Evolutionary conservation across 2,113 vertebrate genomes (phyloP), one percentile per base, ranked within the genome.

Genomic region (Isurus oxyrinchus): DNA sequence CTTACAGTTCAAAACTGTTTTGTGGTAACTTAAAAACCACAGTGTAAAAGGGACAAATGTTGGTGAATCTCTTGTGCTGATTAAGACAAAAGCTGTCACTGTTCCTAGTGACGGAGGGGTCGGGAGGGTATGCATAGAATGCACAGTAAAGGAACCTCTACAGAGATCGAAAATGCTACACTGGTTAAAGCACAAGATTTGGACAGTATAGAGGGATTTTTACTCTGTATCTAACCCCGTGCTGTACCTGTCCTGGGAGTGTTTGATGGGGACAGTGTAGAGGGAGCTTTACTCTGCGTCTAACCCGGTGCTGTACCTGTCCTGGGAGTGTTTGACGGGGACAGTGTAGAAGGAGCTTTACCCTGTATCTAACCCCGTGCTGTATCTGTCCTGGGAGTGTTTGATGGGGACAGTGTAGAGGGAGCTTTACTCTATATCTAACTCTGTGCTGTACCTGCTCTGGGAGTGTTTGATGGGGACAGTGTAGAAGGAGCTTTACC

Each of bases 391-490:
- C 40, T 84, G 81, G 81, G 81, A 84, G 81, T 84, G 81, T 84
- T 84, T 84, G 81, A 84, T 84, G 81, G 40, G 72, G 40, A 84
- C 81, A 84, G 81, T 49, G 16, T 84, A 49, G 81, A 49, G 40
- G 40, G 40, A 49, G 81, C 40, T 49, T 84, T 84, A 84, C 81
- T 84, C 81, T 84, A 40, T 84, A 49, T 84, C 81, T 84, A 84
- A 84, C 81, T 40, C 81, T 31, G 8, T n/a, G 72, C 10, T 49
- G 81, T 49, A 44, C 40, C 40, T 84, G 40, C 19, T 40, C 40
- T 84, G 81, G 40, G 81, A 84, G 81, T 84, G 40, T 84, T 84
- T 84, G 81, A 84, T 84, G 81, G 81, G 44, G 81, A 49, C 81
- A 84, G 40, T 84, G 81, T 49, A 84, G 81, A 49, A 5, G 19